phyloP scores from a whole-genome alignment of 2,113 vertebrate genomes.

The Aspidoscelis tigris region DNA sequence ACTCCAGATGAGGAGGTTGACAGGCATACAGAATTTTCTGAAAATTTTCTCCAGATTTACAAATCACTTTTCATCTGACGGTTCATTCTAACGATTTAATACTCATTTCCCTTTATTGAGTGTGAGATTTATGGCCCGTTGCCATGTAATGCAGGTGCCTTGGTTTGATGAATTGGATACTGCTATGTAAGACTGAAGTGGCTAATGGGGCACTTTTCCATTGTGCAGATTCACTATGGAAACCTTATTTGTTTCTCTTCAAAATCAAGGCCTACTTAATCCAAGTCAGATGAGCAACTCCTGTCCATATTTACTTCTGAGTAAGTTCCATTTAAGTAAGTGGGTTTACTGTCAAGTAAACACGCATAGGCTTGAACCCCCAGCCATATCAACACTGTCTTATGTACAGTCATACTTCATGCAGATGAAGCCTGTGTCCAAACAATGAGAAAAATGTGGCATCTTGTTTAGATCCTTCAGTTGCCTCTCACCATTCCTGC shows the following conservation, averaged over 20 bases:
- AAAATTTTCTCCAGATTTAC: not conserved
- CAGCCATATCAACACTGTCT: not conserved
- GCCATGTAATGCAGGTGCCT: not conserved
- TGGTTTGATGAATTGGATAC: not conserved
- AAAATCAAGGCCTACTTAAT: not conserved
- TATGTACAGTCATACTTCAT: not conserved
- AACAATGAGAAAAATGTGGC: no score
- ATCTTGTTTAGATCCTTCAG: no score
- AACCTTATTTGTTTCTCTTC: not conserved
- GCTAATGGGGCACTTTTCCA: not conserved
- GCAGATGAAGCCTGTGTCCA: no score
- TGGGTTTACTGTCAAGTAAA: slow-evolving; percentile 4
- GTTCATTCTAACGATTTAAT: not conserved
- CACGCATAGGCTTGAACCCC: not conserved
- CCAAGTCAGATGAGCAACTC: not conserved
- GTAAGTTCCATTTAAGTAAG: not conserved
- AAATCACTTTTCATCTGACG: not conserved
- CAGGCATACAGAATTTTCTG: no score
- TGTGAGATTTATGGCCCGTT: not conserved
- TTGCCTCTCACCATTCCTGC: no score
- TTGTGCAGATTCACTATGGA: not conserved
- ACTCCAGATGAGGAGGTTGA: no score
- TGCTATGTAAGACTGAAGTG: not conserved
- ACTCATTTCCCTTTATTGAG: not conserved
- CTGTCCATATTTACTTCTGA: slow-evolving; percentile 2